phyloP scores from a whole-genome alignment of 2,113 vertebrate genomes.

The Erythrocercus mccallii region DNA sequence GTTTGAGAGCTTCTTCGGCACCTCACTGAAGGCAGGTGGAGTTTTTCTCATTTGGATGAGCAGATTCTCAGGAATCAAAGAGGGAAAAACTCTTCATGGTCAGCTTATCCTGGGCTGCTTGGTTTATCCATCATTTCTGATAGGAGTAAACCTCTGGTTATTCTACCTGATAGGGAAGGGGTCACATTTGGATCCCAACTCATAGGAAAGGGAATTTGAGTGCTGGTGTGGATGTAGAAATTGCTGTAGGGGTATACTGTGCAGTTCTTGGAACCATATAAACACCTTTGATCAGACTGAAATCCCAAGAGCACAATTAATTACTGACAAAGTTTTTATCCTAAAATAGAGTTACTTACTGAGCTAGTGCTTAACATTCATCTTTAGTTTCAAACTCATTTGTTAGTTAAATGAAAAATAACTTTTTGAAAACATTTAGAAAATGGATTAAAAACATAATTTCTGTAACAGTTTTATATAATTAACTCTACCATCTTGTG shows the following conservation, averaged over 20 bases:
- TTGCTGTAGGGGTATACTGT: not conserved
- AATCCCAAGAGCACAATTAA: not conserved
- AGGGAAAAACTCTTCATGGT: not conserved
- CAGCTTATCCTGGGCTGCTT: not conserved
- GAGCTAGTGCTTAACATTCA: not conserved
- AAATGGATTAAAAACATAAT: not conserved
- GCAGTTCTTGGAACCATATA: not conserved
- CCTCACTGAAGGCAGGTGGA: not conserved
- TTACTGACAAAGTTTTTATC: not conserved
- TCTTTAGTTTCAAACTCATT: not conserved
- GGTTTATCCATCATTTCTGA: not conserved
- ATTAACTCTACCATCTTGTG: not conserved
- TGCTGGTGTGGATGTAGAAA: not conserved
- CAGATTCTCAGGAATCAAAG: not conserved
- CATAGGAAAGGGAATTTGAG: not conserved
- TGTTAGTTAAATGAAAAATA: not conserved
- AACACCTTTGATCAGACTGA: not conserved
- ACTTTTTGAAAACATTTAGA: slow-evolving; percentile 14
- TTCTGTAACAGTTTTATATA: not conserved
- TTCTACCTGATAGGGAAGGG: not conserved
- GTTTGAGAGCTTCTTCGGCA: not conserved
- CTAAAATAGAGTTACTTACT: not conserved
- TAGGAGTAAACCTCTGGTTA: not conserved
- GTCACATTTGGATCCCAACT: not conserved
- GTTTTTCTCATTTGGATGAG: not conserved